Evolutionary conservation across 2,797 vertebrate genomes (phyloP), one percentile per base, ranked within the genome.

Genomic region (Sardinella longiceps): DNA sequence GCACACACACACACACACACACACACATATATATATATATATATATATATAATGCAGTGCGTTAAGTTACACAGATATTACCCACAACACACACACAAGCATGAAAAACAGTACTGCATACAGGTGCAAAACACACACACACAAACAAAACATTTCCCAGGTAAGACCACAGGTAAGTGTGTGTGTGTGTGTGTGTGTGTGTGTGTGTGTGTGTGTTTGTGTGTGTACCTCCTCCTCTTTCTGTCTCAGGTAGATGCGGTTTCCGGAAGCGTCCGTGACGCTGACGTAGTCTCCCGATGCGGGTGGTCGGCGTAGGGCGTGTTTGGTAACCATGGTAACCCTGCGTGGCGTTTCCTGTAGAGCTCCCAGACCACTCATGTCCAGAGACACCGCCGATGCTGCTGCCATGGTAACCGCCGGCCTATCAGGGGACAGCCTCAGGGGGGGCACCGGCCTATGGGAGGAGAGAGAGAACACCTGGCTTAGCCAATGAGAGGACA

Each of bases 241-340:
- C 80, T 98, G 89, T 12, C 93, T 89, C 88, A 99, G 93, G 88
- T 97, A 99, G 28, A 97, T 95, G 0, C 98, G 93, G 87, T 90
- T 93, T 37, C 98, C 98, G 0, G 88, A 89, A 0, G 94, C 95
- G 87, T 97, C 97, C 0, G 98, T 99, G 89, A 99, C 98, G 0
- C 94, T 96, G 94, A 99, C 11, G n/a, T 96, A 99, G 56, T 98
- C 97, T 81, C 97, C 98, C 70, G 96, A 92, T 37, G 96, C 0
- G 0, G 98, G 98, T 0, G 98, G 96, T 0, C 98, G 94, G 87
- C 88, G 96, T 80, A 97, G 93, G 2, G 96, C 96, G 0, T 39
- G 87, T 56, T 82, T 88, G 0, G 86, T 85, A 0, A 28, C 30
- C 0, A 51, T 0, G 9, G 70, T 48, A 30, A 84, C 84, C 77